Evolutionary conservation across 2,113 vertebrate species (phyloP), one percentile per base, ranked within the genome.

Genomic region (Neogobius melanostomus): DNA sequence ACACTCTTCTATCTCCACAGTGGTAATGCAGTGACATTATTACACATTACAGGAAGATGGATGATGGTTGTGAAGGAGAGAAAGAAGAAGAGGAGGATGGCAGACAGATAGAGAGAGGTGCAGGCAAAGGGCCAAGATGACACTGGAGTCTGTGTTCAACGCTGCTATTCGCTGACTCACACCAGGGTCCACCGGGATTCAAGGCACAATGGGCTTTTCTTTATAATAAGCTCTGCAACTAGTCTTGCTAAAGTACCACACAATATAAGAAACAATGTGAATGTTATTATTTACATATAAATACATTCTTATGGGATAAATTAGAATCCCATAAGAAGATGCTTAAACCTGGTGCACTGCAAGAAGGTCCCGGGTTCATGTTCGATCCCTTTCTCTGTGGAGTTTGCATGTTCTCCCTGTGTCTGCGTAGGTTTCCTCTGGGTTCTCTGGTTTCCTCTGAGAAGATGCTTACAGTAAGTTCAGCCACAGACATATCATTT

Each of bases 161-260:
- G 66, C 56, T 68, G 72, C 49, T 21, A 56, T 64, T 80, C 9
- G 80, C 83, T 89, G 82, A 83, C 78, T 85, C 83, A 87, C 76
- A 65, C 74, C 46, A 8, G 7, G 45, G 17, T 61, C 65, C 75
- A 59, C 21, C 1, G 75, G 64, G 67, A 86, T 80, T 68, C 79
- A 21, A 56, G 46, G 66, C 60, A 73, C 72, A 77, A 80, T 71
- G 65, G 44, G 64, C 50, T 74, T 80, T 79, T 77, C 17, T 62
- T 88, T 80, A 71, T 76, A 82, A 86, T 80, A 56, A 81, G 72
- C 10, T 47, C 56, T 62, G 42, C 72, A 69, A 48, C 63, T 64
- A 67, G 52, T 50, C 68, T 66, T 15, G 66, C 48, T 44, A 72
- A 83, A 45, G 67, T 64, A 66, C 15, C 61, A 61, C 11, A 59